Evolutionary conservation across 1,140 invertebrate species (phyloP), one percentile per base, ranked within the genome.

Genomic region (Camponotus floridanus): DNA sequence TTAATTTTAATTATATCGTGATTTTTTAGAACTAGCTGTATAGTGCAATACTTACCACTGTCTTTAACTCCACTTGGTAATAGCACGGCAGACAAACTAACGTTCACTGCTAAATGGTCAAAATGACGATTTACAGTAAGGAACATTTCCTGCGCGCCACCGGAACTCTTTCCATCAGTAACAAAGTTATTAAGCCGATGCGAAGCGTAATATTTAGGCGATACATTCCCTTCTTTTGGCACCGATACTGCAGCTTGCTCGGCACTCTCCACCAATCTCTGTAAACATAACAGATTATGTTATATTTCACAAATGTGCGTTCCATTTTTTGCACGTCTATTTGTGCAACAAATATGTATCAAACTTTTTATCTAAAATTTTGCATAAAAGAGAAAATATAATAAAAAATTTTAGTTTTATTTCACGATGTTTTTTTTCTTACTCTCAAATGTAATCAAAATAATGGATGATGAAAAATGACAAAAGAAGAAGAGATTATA

Each of bases 261-360:
- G 0, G 98, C 98, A 4, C 97, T 97, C 93, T 98, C 98, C 97
- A 98, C 98, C 92, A 98, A 97, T 87, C 97, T 97, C 98, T 98
- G 95, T 39, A 95, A 94, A 87, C 26, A 21, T 62, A 13, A 57
- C 11, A 15, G 39, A 70, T 42, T 21, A 67, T 4, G 1, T 59
- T 86, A 76, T 9, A 13, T 68, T 68, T 81, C 42, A 39, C n/a
- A 59, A 33, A 71, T 70, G 6, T 26, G 3, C 9, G 3, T 31
- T 61, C n/a, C 7, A 39, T 39, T 39, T 4, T 39, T 18, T 67
- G 48, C 4, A 48, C 13, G 3, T 6, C 4, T 51, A 51, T 51
- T 18, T 51, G 3, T 39, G 6, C 36, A 39, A 3, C 15, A 5
- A 51, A 51, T 18, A 51, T 51, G 4, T 51, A 51, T 6, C 48